Evolutionary conservation across 2,797 vertebrate species (phyloP).

Genomic region (Tarsius wallacei): DNA sequence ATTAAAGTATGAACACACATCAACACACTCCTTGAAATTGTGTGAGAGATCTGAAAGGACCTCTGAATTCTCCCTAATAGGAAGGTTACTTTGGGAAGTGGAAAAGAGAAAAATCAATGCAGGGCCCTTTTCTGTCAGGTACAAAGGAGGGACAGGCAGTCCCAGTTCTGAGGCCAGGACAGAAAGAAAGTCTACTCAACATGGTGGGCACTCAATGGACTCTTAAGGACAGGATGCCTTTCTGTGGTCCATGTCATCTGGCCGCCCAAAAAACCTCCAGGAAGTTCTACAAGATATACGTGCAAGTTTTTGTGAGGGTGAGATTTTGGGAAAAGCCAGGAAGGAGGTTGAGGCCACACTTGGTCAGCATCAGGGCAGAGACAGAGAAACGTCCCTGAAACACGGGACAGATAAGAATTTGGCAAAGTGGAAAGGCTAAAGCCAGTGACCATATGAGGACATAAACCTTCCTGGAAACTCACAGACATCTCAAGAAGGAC

Average conservation of each 20-base stretch:
- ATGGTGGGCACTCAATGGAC: not conserved
- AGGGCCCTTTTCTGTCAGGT: not conserved
- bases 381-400: not conserved
- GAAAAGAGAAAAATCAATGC: not conserved
- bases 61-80: not conserved
- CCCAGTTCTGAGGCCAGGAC: not conserved
- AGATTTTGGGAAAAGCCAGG: not conserved
- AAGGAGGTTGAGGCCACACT: not conserved
- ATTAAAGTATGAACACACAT: not conserved
- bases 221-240: not conserved
- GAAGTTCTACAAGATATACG: not conserved
- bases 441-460: rapidly evolving
- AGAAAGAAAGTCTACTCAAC: not conserved
- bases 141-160: not conserved
- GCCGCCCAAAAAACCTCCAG: not conserved
- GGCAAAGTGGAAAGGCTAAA: not conserved
- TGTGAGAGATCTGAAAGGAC: not conserved
- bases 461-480: not conserved
- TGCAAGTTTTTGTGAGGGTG: not conserved
- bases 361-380: not conserved
- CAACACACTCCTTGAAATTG: not conserved
- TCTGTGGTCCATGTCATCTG: not conserved
- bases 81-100: not conserved
- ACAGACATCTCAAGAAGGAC: not conserved
- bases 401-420: not conserved